A percentile compares a stretch with the other conserved stretches of the same genome.
These are phyloP conservation scores for Lepidonotus clava DNA, from an alignment of 2,888 invertebrate species.

Conservation along the genomic window DNA sequence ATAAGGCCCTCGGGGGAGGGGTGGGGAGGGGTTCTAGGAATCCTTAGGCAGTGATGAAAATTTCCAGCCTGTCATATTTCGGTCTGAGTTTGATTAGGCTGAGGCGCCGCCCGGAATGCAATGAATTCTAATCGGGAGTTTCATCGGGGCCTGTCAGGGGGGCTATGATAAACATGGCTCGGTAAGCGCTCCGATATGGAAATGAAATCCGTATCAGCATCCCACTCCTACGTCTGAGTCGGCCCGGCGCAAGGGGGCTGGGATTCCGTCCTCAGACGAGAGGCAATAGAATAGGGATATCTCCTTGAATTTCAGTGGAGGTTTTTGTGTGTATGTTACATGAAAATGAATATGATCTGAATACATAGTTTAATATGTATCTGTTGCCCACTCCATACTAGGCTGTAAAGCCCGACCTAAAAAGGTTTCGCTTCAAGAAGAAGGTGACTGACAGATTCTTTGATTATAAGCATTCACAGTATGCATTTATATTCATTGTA, in stretches of 20 bases:
- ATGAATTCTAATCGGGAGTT: slow-evolving; percentile 18
- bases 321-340: too few species aligned
- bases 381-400: too few species aligned
- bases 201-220: background rate
- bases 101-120: background rate
- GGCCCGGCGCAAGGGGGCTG: background rate
- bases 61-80: slow-evolving; percentile 24
- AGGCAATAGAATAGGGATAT: background rate
- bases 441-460: too few species aligned
- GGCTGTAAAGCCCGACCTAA: too few species aligned
- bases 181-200: background rate
- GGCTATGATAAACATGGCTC: slow-evolving; percentile 11
- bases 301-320: background rate
- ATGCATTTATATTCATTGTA: too few species aligned
- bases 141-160: slow-evolving; percentile 17
- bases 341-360: too few species aligned
- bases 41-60: background rate
- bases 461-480: too few species aligned
- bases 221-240: background rate
- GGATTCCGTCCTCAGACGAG: too few species aligned
- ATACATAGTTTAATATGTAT: too few species aligned
- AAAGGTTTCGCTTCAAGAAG: too few species aligned
- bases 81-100: background rate
- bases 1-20: background rate
- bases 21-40: background rate